These are phyloP conservation scores for Psittacara wagleri DNA, from an alignment of 2,113 vertebrate species.

Conservation along the genomic window DNA sequence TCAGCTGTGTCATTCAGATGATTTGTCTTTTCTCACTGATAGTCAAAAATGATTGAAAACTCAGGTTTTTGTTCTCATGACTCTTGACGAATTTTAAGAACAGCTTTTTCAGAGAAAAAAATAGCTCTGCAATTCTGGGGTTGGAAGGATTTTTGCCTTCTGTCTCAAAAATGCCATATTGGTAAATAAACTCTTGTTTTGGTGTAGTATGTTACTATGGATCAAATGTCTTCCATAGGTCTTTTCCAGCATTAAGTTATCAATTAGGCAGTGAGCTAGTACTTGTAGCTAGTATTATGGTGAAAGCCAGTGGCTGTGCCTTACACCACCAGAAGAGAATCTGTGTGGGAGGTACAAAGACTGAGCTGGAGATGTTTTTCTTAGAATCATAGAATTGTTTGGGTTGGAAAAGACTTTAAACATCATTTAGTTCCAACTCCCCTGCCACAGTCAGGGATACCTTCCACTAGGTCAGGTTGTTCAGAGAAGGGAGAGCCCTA, in stretches of 20 bases:
- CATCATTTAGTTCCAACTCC: background rate
- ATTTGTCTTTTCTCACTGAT: background rate
- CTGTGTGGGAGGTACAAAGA: background rate
- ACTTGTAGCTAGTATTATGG: background rate
- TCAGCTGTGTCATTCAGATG: background rate
- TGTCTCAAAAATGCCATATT: background rate
- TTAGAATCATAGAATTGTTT: background rate
- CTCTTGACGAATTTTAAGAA: background rate
- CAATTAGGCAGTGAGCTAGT: background rate
- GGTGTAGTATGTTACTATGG: background rate
- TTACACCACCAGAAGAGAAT: background rate
- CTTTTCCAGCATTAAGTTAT: background rate
- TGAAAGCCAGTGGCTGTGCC: background rate
- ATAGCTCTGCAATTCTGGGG: background rate
- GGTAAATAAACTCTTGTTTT: background rate
- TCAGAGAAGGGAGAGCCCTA: background rate
- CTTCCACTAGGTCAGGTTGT: background rate
- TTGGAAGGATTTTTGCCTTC: background rate
- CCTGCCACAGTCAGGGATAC: background rate
- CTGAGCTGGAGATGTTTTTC: background rate
- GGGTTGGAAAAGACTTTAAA: background rate
- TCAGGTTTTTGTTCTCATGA: background rate
- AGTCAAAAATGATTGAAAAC: background rate
- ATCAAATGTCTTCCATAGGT: background rate
- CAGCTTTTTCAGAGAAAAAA: background rate